Conservation (phyloP, 1,140 invertebrate genomes). For the Himalopsyche phryganea region DNA sequence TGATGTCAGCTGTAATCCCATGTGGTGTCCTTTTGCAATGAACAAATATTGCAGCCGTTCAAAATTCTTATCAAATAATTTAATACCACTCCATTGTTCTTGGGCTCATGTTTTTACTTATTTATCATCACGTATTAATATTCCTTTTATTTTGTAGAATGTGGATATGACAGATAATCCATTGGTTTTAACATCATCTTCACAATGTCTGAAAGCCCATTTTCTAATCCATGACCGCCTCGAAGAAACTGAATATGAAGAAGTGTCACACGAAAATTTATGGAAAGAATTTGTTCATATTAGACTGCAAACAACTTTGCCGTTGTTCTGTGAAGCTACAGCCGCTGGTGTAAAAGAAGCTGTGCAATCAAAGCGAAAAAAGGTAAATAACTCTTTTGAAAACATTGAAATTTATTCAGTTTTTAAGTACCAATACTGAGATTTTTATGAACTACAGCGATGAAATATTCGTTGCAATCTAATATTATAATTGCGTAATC, state of each 20-base stretch:
- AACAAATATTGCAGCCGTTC: too few relatives aligned
- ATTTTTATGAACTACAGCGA: too few relatives aligned
- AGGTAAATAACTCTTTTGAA: constrained; percentile 39
- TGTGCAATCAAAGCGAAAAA: constrained; percentile 55
- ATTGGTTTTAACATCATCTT: constrained; percentile 60
- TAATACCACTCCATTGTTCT: too few relatives aligned
- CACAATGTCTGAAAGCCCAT: constrained; percentile 57
- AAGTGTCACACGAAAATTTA: constrained; percentile 59
- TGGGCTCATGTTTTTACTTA: too few relatives aligned
- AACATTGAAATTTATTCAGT: too few relatives aligned
- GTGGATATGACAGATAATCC: constrained; percentile 76
- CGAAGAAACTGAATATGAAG: constrained; percentile 59
- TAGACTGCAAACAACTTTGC: constrained; percentile 53
- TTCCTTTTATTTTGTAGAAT: constrained; percentile 57
- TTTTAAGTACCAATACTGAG: too few relatives aligned
- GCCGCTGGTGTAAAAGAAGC: constrained; percentile 53
- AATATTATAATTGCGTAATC: too few relatives aligned
- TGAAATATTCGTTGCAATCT: too few relatives aligned
- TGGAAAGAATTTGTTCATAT: constrained; percentile 66
- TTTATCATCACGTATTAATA: too few relatives aligned
- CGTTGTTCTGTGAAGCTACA: constrained; percentile 54
- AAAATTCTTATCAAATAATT: too few relatives aligned
- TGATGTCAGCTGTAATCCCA: too few relatives aligned
- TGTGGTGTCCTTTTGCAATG: too few relatives aligned
- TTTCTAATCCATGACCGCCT: constrained; percentile 70